Evolutionary conservation across 2,888 invertebrate species (phyloP).

Genomic region (Lasioglossum zephyrum): DNA sequence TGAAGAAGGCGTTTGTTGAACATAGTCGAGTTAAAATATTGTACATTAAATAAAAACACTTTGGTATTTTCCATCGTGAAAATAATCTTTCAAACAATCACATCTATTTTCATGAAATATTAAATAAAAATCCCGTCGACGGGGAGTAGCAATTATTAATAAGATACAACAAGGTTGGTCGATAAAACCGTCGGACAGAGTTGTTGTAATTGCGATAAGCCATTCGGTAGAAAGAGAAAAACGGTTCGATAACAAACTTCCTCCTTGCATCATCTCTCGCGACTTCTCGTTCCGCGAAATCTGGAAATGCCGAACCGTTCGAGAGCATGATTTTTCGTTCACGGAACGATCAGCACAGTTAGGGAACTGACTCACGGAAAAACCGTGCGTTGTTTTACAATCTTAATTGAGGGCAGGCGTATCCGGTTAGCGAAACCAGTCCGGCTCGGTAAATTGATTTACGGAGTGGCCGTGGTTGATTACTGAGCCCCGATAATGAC

Average conservation of each 20-base stretch:
- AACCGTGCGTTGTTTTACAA: neutral
- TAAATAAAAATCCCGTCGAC: neutral
- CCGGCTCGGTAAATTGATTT: neutral
- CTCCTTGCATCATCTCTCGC: constrained; percentile 1
- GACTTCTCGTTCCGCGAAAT: neutral
- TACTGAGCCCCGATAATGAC: neutral
- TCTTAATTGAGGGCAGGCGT: neutral
- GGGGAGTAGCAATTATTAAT: neutral
- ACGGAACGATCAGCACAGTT: neutral
- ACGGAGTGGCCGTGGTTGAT: neutral
- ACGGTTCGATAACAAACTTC: neutral
- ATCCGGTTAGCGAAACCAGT: constrained; percentile 7
- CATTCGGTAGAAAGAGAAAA: neutral
- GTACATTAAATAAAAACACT: neutral
- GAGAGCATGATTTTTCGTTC: neutral
- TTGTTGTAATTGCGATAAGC: neutral
- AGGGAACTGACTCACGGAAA: neutral
- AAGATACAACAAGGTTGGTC: neutral
- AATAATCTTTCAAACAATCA: neutral
- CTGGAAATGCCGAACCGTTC: neutral
- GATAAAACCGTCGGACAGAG: neutral
- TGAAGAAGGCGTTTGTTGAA: neutral
- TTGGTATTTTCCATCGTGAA: neutral
- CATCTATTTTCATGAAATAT: neutral
- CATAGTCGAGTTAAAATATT: neutral